Conservation (phyloP, 2,888 invertebrate genomes). For the Melitaea athalia region DNA sequence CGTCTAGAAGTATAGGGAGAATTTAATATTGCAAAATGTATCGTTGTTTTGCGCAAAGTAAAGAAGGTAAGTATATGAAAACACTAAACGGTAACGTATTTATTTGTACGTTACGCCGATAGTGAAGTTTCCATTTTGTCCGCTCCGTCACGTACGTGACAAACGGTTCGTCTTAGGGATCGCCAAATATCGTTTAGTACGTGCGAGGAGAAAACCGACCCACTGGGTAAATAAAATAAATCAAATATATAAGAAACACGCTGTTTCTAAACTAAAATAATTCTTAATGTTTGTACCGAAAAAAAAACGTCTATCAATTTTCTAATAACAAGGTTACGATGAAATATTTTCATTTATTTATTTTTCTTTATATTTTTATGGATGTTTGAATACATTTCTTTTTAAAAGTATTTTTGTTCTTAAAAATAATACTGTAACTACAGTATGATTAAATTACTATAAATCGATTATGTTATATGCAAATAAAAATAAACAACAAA, state of each 20-base stretch:
- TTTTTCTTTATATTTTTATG: background rate
- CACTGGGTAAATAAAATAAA: slow-evolving; percentile 80
- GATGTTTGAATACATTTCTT: background rate
- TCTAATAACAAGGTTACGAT: slow-evolving; percentile 22
- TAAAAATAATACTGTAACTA: no score
- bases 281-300: slow-evolving; percentile 52
- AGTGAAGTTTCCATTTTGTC: slow-evolving; percentile 76
- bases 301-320: slow-evolving; percentile 45
- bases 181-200: slow-evolving; percentile 83
- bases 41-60: slow-evolving; percentile 4
- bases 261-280: slow-evolving; percentile 69
- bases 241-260: slow-evolving; percentile 78
- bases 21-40: slow-evolving; percentile 14
- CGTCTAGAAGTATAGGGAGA: slow-evolving; percentile 12
- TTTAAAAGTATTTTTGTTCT: background rate
- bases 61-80: slow-evolving; percentile 38
- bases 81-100: slow-evolving; percentile 69
- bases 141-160: slow-evolving; percentile 80
- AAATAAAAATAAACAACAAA: no score
- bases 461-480: no score
- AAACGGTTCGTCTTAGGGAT: slow-evolving; percentile 80
- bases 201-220: slow-evolving; percentile 78
- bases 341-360: slow-evolving; percentile 4
- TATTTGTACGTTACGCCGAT: slow-evolving; percentile 74
- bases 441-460: no score